phyloP scores from a whole-genome alignment of 2,888 invertebrate genomes.

The Melinaea marsaeus region DNA sequence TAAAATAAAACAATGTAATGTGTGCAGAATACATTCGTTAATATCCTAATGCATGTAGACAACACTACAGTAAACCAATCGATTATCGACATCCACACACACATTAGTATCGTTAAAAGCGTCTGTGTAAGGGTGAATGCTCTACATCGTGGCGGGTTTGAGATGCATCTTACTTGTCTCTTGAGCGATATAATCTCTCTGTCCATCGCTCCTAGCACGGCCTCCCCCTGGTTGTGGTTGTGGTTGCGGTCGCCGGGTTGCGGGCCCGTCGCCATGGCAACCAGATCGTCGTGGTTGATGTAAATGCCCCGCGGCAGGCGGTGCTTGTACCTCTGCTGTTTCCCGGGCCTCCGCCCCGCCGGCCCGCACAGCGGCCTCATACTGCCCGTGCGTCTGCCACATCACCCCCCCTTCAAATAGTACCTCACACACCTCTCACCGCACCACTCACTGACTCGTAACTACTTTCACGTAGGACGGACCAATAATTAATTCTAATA shows the following conservation, averaged over 20 bases:
- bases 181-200: slow-evolving; percentile 95
- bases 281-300: slow-evolving; percentile 97
- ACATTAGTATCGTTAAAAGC: slow-evolving; percentile 30
- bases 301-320: slow-evolving; percentile 98
- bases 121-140: slow-evolving; percentile 57
- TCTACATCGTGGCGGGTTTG: slow-evolving; percentile 55
- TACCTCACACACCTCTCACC: not conserved
- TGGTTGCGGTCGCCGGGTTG: slow-evolving; percentile 76
- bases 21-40: slow-evolving; percentile 70
- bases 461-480: not conserved
- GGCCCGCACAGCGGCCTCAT: slow-evolving; percentile 89
- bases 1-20: slow-evolving; percentile 45
- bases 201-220: slow-evolving; percentile 94
- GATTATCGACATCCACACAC: slow-evolving; percentile 45
- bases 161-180: slow-evolving; percentile 90
- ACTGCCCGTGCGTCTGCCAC: slow-evolving; percentile 86
- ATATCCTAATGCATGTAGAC: slow-evolving; percentile 30
- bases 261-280: slow-evolving; percentile 90
- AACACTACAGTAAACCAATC: slow-evolving; percentile 20
- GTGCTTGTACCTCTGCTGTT: slow-evolving; percentile 82
- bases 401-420: slow-evolving; percentile 53
- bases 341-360: slow-evolving; percentile 75
- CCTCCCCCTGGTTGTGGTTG: slow-evolving; percentile 82
- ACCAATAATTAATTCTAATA: not conserved
- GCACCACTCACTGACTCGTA: not conserved